Conservation (phyloP, 2,797 vertebrate species). For the Crax fasciolata region DNA sequence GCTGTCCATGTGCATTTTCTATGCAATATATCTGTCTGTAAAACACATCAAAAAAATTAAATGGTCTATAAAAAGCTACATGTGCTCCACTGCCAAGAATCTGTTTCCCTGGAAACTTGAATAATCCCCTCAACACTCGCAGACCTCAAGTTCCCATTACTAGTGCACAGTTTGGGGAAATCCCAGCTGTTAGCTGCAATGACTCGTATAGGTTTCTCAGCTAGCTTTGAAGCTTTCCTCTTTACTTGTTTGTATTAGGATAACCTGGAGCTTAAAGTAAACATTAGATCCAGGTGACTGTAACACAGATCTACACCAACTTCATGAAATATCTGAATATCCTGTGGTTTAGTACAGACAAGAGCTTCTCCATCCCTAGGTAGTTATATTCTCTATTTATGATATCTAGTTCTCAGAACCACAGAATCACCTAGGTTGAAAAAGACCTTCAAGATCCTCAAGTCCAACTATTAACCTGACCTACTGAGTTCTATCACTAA, state of each 20-base stretch:
- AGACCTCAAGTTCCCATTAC: background rate
- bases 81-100: background rate
- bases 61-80: background rate
- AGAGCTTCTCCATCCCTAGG: background rate
- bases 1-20: conserved; percentile 96
- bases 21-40: conserved; percentile 97
- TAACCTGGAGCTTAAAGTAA: background rate
- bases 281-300: background rate
- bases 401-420: background rate
- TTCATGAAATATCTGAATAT: background rate
- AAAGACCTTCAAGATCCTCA: background rate
- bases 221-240: background rate
- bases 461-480: background rate
- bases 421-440: background rate
- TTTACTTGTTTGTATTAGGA: background rate
- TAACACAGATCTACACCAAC: background rate
- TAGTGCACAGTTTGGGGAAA: conserved; percentile 25
- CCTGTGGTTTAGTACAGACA: background rate
- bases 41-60: conserved; percentile 46
- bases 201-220: background rate
- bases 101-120: conserved; percentile 37
- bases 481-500: too few species aligned
- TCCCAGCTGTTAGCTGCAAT: background rate
- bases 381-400: background rate
- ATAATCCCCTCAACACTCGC: background rate